Percentiles rank a stretch among this genome's conserved stretches.
Evolutionary conservation across 1,140 invertebrate genomes (phyloP).

Genomic region (Epicauta chinensis): DNA sequence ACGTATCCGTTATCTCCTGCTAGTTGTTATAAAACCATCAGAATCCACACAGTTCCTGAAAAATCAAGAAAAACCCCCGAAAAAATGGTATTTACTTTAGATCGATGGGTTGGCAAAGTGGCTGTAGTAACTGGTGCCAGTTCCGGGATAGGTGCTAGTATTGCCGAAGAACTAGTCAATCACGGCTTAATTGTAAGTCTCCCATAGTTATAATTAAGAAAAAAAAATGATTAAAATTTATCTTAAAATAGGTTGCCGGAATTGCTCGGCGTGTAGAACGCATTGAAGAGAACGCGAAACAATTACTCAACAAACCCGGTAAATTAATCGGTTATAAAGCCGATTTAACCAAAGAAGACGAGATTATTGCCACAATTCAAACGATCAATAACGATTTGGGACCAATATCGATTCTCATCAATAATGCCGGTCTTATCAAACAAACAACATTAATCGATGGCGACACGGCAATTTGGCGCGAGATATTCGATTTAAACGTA

Average conservation of each 20-base stretch:
- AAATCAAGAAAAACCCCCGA: too few relatives aligned
- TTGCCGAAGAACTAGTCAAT: not conserved
- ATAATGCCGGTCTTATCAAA: constrained; percentile 53
- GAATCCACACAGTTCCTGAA: too few relatives aligned
- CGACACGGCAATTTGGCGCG: constrained; percentile 17
- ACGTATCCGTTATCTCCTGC: too few relatives aligned
- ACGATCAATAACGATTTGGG: constrained; percentile 53
- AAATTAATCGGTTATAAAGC: constrained; percentile 26
- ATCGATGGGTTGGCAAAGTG: not conserved
- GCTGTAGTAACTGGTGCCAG: not conserved
- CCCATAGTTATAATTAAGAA: too few relatives aligned
- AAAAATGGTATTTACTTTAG: not conserved
- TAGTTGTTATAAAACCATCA: too few relatives aligned
- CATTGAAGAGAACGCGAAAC: constrained; percentile 7
- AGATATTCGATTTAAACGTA: constrained; percentile 52
- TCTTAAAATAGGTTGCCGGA: constrained; percentile 18
- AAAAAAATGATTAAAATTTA: too few relatives aligned
- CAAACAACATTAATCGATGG: constrained; percentile 23
- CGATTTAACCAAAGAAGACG: constrained; percentile 46
- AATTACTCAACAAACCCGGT: constrained; percentile 6
- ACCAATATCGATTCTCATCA: constrained; percentile 57
- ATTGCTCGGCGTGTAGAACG: constrained; percentile 13
- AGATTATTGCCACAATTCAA: constrained; percentile 53
- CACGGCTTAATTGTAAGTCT: not conserved
- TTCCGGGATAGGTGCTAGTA: not conserved